Evolutionary conservation across 2,113 vertebrate genomes (phyloP).

Genomic region (Brachirus orientalis): DNA sequence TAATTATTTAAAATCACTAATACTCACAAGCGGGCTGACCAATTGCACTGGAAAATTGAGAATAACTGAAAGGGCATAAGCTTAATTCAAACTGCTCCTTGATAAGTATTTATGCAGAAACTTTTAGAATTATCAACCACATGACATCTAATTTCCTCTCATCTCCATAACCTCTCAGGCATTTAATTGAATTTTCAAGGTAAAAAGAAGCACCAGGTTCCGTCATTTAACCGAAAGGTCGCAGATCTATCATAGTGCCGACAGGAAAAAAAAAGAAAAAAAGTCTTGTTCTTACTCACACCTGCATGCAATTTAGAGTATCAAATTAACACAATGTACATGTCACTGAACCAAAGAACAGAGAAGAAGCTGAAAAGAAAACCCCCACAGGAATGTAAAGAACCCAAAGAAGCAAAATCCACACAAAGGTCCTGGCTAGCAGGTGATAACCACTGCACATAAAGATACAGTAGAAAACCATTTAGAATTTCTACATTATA

Average conservation of each 20-base stretch:
- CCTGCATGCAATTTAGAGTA: neutral
- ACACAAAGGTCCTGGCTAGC: no score
- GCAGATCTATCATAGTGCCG: neutral
- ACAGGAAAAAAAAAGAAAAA: neutral
- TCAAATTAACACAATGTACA: neutral
- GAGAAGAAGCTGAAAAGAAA: no score
- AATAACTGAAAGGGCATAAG: neutral
- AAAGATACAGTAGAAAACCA: no score
- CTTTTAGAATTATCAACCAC: neutral
- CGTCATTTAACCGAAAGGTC: neutral
- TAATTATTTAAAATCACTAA: slow-evolving; percentile 51
- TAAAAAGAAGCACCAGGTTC: neutral
- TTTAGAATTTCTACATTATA: no score
- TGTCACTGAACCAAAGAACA: neutral
- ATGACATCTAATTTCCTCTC: neutral
- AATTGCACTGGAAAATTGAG: slow-evolving; percentile 26
- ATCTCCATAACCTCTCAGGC: neutral
- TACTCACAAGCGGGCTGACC: no score
- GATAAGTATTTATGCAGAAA: neutral
- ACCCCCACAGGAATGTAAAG: no score
- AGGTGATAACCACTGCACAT: no score
- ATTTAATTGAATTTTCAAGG: neutral
- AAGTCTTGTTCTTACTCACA: neutral
- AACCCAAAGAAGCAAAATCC: no score
- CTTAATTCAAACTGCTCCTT: neutral